A percentile compares a stretch with the other conserved stretches of the same genome.
phyloP scores from a whole-genome alignment of 2,888 invertebrate species.

The Taphrorychus bicolor region DNA sequence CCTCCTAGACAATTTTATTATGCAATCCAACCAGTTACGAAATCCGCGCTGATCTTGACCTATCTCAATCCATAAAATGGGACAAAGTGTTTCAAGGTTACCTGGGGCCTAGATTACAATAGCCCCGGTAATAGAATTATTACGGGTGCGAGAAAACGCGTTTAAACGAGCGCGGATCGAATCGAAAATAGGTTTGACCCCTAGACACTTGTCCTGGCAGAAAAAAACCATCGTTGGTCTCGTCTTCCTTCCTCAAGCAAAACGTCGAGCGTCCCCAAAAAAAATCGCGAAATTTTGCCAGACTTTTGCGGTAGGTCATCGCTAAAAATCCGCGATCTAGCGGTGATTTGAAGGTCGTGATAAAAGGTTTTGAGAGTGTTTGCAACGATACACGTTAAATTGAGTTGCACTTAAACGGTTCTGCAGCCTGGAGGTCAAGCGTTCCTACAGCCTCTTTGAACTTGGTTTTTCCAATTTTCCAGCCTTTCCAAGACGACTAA shows the following conservation, averaged over 20 bases:
- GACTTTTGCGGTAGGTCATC: constrained; percentile 39
- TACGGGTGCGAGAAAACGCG: neutral
- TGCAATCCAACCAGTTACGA: neutral
- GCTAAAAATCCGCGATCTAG: constrained; percentile 35
- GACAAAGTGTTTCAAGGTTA: constrained; percentile 9
- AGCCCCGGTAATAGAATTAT: neutral
- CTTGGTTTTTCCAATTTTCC: no score
- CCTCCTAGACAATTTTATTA: no score
- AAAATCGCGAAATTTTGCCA: constrained; percentile 18
- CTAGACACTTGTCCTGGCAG: constrained; percentile 24
- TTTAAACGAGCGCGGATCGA: constrained; percentile 9
- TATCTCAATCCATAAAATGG: neutral
- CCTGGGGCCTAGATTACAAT: neutral
- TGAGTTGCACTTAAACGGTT: neutral
- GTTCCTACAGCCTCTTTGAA: no score
- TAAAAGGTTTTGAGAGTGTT: constrained; percentile 35
- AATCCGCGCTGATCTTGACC: constrained; percentile 2
- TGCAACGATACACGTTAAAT: neutral
- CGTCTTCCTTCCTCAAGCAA: constrained; percentile 24
- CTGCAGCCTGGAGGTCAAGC: no score
- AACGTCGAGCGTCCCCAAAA: constrained; percentile 16
- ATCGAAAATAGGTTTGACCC: constrained; percentile 36
- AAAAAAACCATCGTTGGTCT: constrained; percentile 6
- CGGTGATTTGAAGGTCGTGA: constrained; percentile 40
- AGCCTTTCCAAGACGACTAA: no score